A percentile compares a stretch with the other conserved stretches of the same genome.
Evolutionary conservation across 2,888 invertebrate genomes (phyloP).

Genomic region (Pyralis farinalis): DNA sequence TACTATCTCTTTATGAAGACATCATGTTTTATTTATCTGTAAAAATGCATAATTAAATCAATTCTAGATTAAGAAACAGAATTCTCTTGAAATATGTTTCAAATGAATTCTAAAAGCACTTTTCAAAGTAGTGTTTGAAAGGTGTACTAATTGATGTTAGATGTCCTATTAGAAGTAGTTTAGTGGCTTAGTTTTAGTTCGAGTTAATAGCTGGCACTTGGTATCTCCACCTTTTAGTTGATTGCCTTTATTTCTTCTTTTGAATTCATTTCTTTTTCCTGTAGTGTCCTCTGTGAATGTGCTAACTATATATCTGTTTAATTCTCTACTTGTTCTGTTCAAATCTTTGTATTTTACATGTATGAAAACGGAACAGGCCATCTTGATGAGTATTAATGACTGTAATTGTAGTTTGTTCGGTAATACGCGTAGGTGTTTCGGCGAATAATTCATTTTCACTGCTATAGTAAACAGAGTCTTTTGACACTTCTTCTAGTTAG

Average conservation of each 20-base stretch:
- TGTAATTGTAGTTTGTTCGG: slow-evolving; percentile 18
- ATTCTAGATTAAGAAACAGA: slow-evolving; percentile 36
- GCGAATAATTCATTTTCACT: slow-evolving; percentile 19
- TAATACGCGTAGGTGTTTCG: slow-evolving; percentile 17
- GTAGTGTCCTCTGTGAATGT: slow-evolving; percentile 61
- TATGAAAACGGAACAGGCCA: slow-evolving; percentile 19
- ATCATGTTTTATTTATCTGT: too few relatives aligned
- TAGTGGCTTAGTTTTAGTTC: slow-evolving; percentile 68
- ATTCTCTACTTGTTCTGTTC: slow-evolving; percentile 18
- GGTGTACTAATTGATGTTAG: slow-evolving; percentile 52
- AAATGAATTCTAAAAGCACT: slow-evolving; percentile 20
- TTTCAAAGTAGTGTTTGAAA: slow-evolving; percentile 21
- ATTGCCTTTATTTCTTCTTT: slow-evolving; percentile 57
- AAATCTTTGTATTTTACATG: slow-evolving; percentile 8
- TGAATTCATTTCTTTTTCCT: slow-evolving; percentile 54
- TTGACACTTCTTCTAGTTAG: slow-evolving; percentile 25
- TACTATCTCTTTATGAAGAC: too few relatives aligned
- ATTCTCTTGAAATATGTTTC: slow-evolving; percentile 9
- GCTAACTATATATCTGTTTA: slow-evolving; percentile 18
- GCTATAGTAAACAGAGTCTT: slow-evolving; percentile 13
- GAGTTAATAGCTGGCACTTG: slow-evolving; percentile 74
- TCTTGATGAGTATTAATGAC: slow-evolving; percentile 18
- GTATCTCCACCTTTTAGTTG: slow-evolving; percentile 69
- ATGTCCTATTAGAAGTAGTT: slow-evolving; percentile 68
- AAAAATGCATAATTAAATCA: slow-evolving; percentile 32